Conservation (phyloP, 2,888 invertebrate genomes). For the Apoda limacodes region DNA sequence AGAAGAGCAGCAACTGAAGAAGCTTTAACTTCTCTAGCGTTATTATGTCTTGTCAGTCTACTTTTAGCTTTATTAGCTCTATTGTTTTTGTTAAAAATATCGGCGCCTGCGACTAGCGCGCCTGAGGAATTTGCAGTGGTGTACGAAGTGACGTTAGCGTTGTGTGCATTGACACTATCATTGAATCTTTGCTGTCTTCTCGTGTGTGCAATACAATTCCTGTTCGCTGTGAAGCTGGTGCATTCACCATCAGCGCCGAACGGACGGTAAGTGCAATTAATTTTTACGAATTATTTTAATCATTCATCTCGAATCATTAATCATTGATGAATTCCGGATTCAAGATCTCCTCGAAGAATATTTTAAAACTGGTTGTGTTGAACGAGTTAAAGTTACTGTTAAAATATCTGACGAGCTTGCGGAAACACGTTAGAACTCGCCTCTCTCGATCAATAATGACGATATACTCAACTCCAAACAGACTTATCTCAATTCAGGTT, state of each 20-base stretch:
- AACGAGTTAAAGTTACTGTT: too few species aligned
- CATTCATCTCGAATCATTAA: too few species aligned
- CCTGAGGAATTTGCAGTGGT: conserved; percentile 88
- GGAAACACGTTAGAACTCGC: background rate
- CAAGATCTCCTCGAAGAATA: too few species aligned
- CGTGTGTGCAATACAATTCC: conserved; percentile 94
- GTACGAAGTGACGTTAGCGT: conserved; percentile 90
- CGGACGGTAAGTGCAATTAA: conserved; percentile 70
- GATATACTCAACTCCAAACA: background rate
- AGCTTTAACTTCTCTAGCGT: conserved; percentile 85
- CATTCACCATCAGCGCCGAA: conserved; percentile 86
- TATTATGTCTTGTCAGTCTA: conserved; percentile 87
- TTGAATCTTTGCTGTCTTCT: conserved; percentile 91
- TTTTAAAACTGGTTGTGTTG: too few species aligned
- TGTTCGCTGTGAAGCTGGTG: conserved; percentile 92
- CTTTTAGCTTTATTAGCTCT: conserved; percentile 85
- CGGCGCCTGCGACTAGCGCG: conserved; percentile 73
- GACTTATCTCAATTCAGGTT: conserved; percentile 36
- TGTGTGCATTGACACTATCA: conserved; percentile 89
- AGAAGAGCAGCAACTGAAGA: conserved; percentile 68
- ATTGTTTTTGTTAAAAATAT: conserved; percentile 87
- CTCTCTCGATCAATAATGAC: background rate
- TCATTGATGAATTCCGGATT: too few species aligned
- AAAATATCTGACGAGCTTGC: too few species aligned
- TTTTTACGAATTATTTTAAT: too few species aligned